These are phyloP conservation scores for Potamarius usumacintae DNA, from an alignment of 2,113 vertebrate genomes.

Conservation along the genomic window DNA sequence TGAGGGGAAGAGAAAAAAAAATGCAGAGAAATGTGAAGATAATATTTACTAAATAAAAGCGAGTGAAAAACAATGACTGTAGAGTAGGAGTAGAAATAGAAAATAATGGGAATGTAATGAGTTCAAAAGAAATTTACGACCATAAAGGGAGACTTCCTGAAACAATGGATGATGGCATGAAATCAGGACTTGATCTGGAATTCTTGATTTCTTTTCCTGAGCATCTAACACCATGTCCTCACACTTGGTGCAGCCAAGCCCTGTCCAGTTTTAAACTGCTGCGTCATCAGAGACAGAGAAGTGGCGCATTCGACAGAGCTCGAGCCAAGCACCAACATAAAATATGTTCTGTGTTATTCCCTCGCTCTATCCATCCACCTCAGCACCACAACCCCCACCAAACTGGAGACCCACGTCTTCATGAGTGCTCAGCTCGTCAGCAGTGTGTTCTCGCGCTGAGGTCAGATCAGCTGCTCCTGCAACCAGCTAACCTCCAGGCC, in stretches of 20 bases:
- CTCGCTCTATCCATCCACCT: slow-evolving; percentile 10
- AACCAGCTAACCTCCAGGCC: slow-evolving; percentile 19
- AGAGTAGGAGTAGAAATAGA: neutral
- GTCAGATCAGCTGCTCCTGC: slow-evolving; percentile 37
- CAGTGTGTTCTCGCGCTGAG: slow-evolving; percentile 8
- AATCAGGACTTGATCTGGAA: neutral
- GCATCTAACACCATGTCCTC: slow-evolving; percentile 10
- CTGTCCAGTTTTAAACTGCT: slow-evolving; percentile 20
- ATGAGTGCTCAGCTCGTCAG: neutral
- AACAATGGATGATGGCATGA: neutral
- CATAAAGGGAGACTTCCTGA: neutral
- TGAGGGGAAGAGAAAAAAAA: neutral
- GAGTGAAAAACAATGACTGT: neutral
- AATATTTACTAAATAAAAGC: neutral
- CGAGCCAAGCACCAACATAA: slow-evolving; percentile 6
- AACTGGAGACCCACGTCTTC: slow-evolving; percentile 11
- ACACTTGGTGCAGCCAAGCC: slow-evolving; percentile 9
- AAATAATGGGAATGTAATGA: neutral
- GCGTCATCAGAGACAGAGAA: slow-evolving; percentile 37
- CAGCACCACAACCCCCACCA: slow-evolving; percentile 11
- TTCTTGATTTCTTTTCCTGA: slow-evolving; percentile 1
- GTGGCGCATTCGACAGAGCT: slow-evolving; percentile 29
- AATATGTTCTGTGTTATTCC: slow-evolving; percentile 14
- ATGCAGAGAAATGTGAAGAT: neutral
- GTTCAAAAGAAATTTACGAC: neutral